Base-by-base conservation (phyloP, 92 coral and sea anemone genomes). In the Parazoanthus darwini region DNA sequence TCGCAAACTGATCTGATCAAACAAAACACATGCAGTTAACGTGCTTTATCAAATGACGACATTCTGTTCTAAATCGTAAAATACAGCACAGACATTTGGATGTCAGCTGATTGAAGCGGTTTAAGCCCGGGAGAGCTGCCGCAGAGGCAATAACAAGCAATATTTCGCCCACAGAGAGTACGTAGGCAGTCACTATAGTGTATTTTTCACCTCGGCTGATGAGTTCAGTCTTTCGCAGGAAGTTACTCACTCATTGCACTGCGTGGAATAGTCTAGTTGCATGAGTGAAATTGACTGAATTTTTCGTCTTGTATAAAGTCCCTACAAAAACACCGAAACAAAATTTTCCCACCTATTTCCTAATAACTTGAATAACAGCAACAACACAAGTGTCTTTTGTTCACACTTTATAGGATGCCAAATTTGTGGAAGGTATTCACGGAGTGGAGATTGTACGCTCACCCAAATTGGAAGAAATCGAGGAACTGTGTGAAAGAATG, bases 381-480 rank as follows among this genome's bases (percentile, higher is more conserved):
- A 1, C 15, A 23, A 20, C 70, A 63, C 70, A 63, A 63, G 22
- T 8, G 10, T 44, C 23, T 29, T 74, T 37, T 6, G 18, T 22
- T 51, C 16, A 59, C 23, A 9, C 26, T 72, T 82, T 26, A 14
- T 63, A 97, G 99, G 97, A 95, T 16, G 85, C 97, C 66, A 97
- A 97, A 89, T 97, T 97, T 71, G 92, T 97, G 73, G 99, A 95
- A 6, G 99, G 98, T 59, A 93, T 97, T 20, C 79, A 93, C 39
- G 99, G 99, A 23, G 93, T 97, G 38, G 93, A 92, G 56, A 92
- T 91, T 70, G 96, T 94, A 0, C 94, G 87, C 8, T 91, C 94
- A 48, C 97, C 97, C 37, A 90, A 74, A 38, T 87, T 89, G 67
- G 96, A 94, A 70, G 97, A 95, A 85, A 87, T 97, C 71, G 94